Evolutionary conservation across 2,113 vertebrate species (phyloP).

Genomic region (Oryzias celebensis): DNA sequence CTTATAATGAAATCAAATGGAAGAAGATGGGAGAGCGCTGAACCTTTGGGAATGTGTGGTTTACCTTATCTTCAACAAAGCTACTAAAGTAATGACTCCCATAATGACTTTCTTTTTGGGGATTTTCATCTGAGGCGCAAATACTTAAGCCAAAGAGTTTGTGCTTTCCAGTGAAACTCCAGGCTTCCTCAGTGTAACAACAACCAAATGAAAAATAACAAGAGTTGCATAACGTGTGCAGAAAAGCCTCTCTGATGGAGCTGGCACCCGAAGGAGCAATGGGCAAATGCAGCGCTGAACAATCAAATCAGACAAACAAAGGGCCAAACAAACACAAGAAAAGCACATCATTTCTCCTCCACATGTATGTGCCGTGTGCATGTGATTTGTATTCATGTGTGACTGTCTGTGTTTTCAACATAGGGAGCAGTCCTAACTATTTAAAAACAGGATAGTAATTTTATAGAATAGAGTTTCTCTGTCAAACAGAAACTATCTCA

Average conservation of each 20-base stretch:
- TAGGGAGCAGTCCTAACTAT: conserved; percentile 23
- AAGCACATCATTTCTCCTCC: conserved; percentile 41
- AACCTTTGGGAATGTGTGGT: neutral
- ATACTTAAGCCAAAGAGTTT: conserved; percentile 2
- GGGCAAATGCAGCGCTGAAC: conserved; percentile 23
- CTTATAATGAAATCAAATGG: too few relatives aligned
- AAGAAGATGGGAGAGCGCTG: too few relatives aligned
- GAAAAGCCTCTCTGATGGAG: conserved; percentile 40
- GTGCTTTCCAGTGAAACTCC: conserved; percentile 11
- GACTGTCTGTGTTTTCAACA: conserved; percentile 16
- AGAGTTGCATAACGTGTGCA: conserved; percentile 61
- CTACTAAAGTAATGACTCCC: too few relatives aligned
- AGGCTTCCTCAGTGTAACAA: conserved; percentile 11
- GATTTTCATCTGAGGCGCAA: neutral
- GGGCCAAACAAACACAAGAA: conserved; percentile 34
- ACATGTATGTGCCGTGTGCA: conserved; percentile 18
- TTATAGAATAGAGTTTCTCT: conserved; percentile 33
- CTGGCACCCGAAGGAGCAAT: conserved; percentile 50
- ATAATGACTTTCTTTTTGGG: too few relatives aligned
- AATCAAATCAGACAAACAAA: neutral
- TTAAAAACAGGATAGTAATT: conserved; percentile 33
- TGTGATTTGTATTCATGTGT: conserved; percentile 15
- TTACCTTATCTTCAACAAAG: neutral
- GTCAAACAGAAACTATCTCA: conserved; percentile 33
- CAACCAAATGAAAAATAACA: conserved; percentile 20